These are phyloP conservation scores for Progne subis DNA, from an alignment of 2,113 vertebrate species.

Conservation along the genomic window DNA sequence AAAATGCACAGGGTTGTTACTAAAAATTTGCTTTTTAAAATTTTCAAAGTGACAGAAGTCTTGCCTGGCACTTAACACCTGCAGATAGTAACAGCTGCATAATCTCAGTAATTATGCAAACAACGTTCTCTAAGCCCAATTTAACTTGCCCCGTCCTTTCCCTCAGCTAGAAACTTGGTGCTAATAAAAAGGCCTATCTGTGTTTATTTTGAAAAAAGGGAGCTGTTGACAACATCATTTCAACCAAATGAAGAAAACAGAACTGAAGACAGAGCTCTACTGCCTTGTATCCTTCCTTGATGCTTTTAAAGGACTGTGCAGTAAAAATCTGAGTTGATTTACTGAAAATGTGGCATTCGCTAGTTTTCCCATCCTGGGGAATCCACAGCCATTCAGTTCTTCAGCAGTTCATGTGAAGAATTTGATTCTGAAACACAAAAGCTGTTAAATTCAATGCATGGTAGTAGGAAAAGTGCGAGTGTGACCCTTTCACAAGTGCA, in stretches of 20 bases:
- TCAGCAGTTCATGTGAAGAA: neutral
- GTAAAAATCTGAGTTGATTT: neutral
- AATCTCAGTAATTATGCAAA: conserved; percentile 39
- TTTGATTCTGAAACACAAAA: neutral
- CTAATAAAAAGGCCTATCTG: neutral
- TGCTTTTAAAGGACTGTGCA: neutral
- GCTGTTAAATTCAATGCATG: neutral
- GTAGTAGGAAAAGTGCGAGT: neutral
- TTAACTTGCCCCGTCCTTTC: conserved; percentile 24
- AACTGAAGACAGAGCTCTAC: neutral
- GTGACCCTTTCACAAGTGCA: neutral
- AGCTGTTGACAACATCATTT: neutral
- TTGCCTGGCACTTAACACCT: conserved; percentile 41
- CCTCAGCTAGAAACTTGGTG: neutral
- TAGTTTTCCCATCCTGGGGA: neutral
- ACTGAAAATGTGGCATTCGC: neutral
- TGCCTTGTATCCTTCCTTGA: neutral
- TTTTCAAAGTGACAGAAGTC: neutral
- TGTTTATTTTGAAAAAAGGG: neutral
- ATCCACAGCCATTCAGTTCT: neutral
- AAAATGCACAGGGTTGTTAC: neutral
- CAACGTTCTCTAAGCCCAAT: conserved; percentile 32
- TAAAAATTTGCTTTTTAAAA: neutral
- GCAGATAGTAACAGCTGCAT: conserved; percentile 47
- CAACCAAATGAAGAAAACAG: neutral